A percentile compares a stretch with the other conserved stretches of the same genome.
Evolutionary conservation across 2,888 invertebrate species (phyloP).

Genomic region (Beris morrisii): DNA sequence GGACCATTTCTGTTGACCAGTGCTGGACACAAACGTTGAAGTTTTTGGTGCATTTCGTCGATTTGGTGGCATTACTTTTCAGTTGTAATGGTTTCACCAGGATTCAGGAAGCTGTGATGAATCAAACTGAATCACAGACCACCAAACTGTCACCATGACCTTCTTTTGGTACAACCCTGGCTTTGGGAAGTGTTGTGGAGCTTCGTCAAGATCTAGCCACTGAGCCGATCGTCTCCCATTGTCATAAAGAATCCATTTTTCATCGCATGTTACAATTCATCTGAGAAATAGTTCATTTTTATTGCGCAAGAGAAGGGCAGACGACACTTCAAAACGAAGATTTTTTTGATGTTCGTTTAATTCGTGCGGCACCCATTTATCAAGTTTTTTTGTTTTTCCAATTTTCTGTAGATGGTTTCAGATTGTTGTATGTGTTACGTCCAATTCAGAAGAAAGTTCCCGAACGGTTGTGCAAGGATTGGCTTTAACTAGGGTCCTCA

Average conservation of each 20-base stretch:
- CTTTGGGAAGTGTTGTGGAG: neutral
- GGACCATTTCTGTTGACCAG: constrained; percentile 1
- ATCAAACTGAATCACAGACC: constrained; percentile 3
- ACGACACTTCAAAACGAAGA: too few species aligned
- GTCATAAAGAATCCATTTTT: constrained; percentile 9
- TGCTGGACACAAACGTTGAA: neutral
- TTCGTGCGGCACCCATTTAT: too few species aligned
- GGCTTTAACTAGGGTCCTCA: too few species aligned
- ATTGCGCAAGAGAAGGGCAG: too few species aligned
- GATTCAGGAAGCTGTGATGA: neutral
- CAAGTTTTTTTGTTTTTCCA: too few species aligned
- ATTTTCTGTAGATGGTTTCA: too few species aligned
- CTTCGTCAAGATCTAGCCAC: neutral
- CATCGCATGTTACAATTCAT: constrained; percentile 4
- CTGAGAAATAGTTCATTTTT: too few species aligned
- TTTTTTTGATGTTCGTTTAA: too few species aligned
- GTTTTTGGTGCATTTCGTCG: neutral
- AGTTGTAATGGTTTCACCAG: constrained; percentile 3
- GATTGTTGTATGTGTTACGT: too few species aligned
- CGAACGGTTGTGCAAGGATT: too few species aligned
- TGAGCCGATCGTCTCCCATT: neutral
- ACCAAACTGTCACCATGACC: constrained; percentile 5
- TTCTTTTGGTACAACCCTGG: neutral
- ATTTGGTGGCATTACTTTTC: neutral
- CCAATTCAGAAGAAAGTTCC: too few species aligned